Conservation (phyloP, 2,113 vertebrate genomes). For the Pseudorhombus dupliciocellatus region DNA sequence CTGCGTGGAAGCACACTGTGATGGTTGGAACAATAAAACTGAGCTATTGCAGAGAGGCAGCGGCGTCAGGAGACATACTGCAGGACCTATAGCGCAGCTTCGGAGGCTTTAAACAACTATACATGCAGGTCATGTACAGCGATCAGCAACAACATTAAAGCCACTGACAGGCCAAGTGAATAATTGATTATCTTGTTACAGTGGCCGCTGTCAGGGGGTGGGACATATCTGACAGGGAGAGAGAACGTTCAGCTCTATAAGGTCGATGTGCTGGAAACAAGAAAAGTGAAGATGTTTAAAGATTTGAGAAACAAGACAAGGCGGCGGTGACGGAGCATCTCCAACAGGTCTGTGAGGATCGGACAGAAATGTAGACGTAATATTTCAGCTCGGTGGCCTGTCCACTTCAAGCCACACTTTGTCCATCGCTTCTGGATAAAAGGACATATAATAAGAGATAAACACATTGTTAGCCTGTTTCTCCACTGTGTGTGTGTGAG, state of each 20-base stretch:
- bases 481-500: too few species aligned
- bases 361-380: too few species aligned
- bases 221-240: background rate
- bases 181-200: conserved; percentile 13
- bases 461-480: too few species aligned
- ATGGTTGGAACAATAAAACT: conserved; percentile 27
- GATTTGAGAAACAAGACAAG: background rate
- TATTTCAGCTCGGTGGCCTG: too few species aligned
- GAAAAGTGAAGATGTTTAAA: background rate
- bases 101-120: background rate
- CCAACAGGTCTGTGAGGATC: background rate
- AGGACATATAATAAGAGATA: too few species aligned
- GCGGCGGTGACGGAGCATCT: background rate
- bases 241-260: background rate
- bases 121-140: background rate
- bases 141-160: background rate
- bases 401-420: too few species aligned
- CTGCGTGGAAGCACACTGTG: conserved; percentile 21
- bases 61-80: conserved; percentile 12
- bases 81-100: background rate
- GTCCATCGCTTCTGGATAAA: too few species aligned
- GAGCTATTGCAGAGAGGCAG: conserved; percentile 20
- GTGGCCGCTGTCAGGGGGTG: background rate
- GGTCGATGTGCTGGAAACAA: background rate
- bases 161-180: conserved; percentile 1